Evolutionary conservation across 2,888 invertebrate species (phyloP), one percentile per base, ranked within the genome.

Genomic region (Diarsia brunnea): DNA sequence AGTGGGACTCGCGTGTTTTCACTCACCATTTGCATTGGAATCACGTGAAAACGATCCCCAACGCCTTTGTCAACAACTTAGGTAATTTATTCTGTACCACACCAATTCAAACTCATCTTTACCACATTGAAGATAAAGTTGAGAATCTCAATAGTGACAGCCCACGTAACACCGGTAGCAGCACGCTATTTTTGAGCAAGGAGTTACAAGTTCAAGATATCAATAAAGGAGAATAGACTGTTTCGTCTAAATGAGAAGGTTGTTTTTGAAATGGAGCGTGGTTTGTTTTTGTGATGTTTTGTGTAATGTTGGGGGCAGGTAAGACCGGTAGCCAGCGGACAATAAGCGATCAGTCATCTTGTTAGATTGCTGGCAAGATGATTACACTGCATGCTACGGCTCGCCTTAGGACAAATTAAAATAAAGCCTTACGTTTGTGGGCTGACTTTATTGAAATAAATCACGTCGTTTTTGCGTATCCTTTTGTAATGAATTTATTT

Each of bases 291-390:
- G 83, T 43, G 79, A 58, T 87, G 53, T 92, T 92, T 91, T 81
- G 67, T 67, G 65, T 73, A 31, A 69, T 67, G 73, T 73, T 64
- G 67, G 75, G 78, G 71, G 79, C 89, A 90, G 91, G 92, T 92
- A 96, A 96, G 90, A 95, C 96, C 94, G 90, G 96, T 96, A 96
- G 96, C 95, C 85, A 85, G 90, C 92, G 94, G 93, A 95, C 96
- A 95, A 95, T 95, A 94, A 95, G 93, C 92, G 93, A 96, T 96
- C 95, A 93, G 93, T 95, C 95, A 95, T 94, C 92, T 92, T 90
- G 92, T 94, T 94, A 95, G 95, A 95, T 95, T 89, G 78, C 85
- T 92, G 89, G 92, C 89, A 92, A 89, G 91, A 92, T 94, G 95
- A 95, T 95, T 95, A 92, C 93, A 92, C 89, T 72, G 82, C 75